These are phyloP conservation scores for Dasysyrphus tricinctus DNA, from an alignment of 2,888 invertebrate genomes.

Conservation along the genomic window DNA sequence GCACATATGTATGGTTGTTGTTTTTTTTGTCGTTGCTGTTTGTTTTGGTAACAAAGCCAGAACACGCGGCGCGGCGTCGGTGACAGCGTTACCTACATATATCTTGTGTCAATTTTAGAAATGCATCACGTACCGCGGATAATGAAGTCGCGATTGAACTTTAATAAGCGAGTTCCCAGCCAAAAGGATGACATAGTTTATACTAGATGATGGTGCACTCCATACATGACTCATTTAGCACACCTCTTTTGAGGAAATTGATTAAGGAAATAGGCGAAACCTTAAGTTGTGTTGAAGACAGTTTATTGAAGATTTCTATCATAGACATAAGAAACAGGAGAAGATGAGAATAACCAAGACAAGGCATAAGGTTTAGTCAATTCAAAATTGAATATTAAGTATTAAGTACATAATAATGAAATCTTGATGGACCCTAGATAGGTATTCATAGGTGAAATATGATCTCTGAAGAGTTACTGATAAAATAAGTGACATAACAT, in stretches of 20 bases:
- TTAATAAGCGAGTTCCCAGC: not conserved
- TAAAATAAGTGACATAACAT: too few species aligned
- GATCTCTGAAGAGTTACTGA: too few species aligned
- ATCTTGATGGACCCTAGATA: too few species aligned
- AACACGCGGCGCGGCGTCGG: not conserved
- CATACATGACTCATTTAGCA: slow-evolving; percentile 14
- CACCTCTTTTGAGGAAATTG: slow-evolving; percentile 39
- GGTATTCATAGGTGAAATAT: too few species aligned
- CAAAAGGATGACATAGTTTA: slow-evolving; percentile 2
- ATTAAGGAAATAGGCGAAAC: slow-evolving; percentile 34
- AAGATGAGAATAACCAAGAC: too few species aligned
- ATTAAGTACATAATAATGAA: too few species aligned
- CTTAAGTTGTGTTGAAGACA: not conserved
- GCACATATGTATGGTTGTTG: not conserved
- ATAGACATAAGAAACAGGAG: too few species aligned
- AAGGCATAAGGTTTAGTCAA: too few species aligned
- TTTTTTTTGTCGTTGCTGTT: not conserved
- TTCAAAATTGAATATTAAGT: too few species aligned
- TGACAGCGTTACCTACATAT: not conserved
- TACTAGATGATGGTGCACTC: not conserved
- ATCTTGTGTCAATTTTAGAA: slow-evolving; percentile 19
- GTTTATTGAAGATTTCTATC: too few species aligned
- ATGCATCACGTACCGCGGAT: slow-evolving; percentile 10
- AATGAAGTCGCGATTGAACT: slow-evolving; percentile 37
- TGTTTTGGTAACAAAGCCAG: not conserved